phyloP scores from a whole-genome alignment of 1,140 invertebrate species.

The Tachypleus tridentatus region DNA sequence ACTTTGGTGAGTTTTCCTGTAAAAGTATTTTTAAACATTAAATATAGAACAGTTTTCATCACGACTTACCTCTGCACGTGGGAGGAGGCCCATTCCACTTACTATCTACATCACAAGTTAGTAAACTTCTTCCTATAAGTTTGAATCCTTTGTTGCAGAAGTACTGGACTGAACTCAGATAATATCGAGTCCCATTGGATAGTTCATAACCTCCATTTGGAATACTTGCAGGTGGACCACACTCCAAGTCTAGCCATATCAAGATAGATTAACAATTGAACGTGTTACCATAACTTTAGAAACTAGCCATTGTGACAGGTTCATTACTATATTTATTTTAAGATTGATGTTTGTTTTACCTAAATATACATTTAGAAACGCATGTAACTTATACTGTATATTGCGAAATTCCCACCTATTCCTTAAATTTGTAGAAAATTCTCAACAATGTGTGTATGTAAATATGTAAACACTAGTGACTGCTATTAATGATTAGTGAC shows the following conservation, averaged over 20 bases:
- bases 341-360: no score
- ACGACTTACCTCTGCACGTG: constrained; percentile 56
- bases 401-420: no score
- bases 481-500: no score
- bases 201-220: constrained; percentile 64
- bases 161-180: constrained; percentile 73
- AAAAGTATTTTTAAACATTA: background rate
- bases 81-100: constrained; percentile 89
- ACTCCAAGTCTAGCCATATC: constrained; percentile 58
- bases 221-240: constrained; percentile 75
- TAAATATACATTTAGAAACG: no score
- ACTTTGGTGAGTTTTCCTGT: background rate
- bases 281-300: no score
- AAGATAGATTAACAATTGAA: constrained; percentile 3
- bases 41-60: background rate
- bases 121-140: constrained; percentile 60
- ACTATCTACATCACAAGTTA: constrained; percentile 83
- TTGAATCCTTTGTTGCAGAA: constrained; percentile 68
- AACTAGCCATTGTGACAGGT: background rate
- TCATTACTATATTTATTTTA: background rate
- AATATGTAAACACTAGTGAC: no score
- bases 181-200: constrained; percentile 68
- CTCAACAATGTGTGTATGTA: no score
- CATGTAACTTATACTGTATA: no score
- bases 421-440: no score